Conservation (phyloP, 2,888 invertebrate species). For the Polyploca ridens region DNA sequence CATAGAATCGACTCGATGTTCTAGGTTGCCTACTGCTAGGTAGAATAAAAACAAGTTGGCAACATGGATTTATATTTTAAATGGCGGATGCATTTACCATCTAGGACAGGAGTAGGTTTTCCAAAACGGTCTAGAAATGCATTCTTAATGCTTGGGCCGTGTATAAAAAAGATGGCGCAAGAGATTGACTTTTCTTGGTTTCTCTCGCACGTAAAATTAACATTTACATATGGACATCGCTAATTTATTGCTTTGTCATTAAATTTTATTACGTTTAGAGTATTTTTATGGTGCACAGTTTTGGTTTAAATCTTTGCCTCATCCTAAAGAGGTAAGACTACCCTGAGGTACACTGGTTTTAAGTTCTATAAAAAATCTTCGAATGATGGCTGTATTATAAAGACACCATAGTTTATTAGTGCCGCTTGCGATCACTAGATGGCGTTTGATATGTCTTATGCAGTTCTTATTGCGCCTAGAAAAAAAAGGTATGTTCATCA, state of each 20-base stretch:
- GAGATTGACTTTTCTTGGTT: conserved; percentile 21
- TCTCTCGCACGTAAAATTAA: conserved; percentile 31
- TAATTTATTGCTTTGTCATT: conserved; percentile 35
- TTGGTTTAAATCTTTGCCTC: not conserved
- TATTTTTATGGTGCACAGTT: not conserved
- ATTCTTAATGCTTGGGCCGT: conserved; percentile 37
- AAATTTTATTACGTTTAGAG: conserved; percentile 25
- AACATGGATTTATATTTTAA: conserved; percentile 67
- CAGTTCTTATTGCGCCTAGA: not conserved
- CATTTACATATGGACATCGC: conserved; percentile 36
- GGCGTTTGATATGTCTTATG: not conserved
- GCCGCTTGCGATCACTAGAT: not conserved
- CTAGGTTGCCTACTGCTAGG: conserved; percentile 71
- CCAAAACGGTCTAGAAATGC: conserved; percentile 69
- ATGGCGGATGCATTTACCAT: conserved; percentile 71
- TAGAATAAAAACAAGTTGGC: conserved; percentile 68
- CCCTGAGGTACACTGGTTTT: not conserved
- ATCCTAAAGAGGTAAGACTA: not conserved
- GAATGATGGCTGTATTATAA: not conserved
- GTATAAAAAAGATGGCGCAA: conserved; percentile 33
- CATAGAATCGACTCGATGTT: conserved; percentile 71
- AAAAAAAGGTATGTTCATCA: too few species aligned
- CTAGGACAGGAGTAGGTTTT: conserved; percentile 64
- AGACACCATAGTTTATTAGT: not conserved
- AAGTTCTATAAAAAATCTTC: not conserved